These are phyloP conservation scores for Sinocyclocheilus grahami DNA, from an alignment of 2,113 vertebrate species.

Conservation along the genomic window DNA sequence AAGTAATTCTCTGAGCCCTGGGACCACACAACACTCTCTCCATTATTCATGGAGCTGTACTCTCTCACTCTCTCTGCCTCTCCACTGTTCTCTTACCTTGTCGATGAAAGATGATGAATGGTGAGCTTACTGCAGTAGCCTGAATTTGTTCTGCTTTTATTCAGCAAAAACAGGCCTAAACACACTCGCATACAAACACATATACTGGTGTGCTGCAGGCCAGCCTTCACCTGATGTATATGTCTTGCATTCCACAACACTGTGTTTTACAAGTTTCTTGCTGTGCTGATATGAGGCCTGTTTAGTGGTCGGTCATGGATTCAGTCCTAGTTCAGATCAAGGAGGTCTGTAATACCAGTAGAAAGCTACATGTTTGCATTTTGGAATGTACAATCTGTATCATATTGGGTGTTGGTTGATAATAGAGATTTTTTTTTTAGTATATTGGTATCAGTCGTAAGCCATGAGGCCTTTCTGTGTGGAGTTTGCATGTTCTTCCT, in stretches of 20 bases:
- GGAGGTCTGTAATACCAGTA: not conserved
- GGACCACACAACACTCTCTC: conserved; percentile 65
- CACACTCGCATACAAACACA: conserved; percentile 31
- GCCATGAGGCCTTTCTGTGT: too few relatives aligned
- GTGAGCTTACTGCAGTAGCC: conserved; percentile 57
- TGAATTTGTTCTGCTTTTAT: conserved; percentile 70
- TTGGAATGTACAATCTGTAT: not conserved
- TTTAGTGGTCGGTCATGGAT: not conserved
- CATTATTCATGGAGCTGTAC: conserved; percentile 71
- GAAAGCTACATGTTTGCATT: not conserved
- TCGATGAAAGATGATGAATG: conserved; percentile 70
- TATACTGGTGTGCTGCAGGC: not conserved
- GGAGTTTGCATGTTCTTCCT: too few relatives aligned
- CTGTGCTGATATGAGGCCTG: not conserved
- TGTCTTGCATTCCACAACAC: not conserved
- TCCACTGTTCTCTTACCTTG: conserved; percentile 53
- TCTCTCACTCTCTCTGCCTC: conserved; percentile 22
- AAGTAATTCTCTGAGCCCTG: conserved; percentile 70
- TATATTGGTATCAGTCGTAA: too few relatives aligned
- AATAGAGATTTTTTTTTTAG: too few relatives aligned
- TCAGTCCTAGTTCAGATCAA: not conserved
- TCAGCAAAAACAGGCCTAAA: conserved; percentile 64
- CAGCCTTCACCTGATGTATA: conserved; percentile 5
- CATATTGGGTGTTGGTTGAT: too few relatives aligned
- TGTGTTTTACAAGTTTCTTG: not conserved